Base-by-base conservation (phyloP, 2,113 vertebrate species). In the Electrona antarctica region DNA sequence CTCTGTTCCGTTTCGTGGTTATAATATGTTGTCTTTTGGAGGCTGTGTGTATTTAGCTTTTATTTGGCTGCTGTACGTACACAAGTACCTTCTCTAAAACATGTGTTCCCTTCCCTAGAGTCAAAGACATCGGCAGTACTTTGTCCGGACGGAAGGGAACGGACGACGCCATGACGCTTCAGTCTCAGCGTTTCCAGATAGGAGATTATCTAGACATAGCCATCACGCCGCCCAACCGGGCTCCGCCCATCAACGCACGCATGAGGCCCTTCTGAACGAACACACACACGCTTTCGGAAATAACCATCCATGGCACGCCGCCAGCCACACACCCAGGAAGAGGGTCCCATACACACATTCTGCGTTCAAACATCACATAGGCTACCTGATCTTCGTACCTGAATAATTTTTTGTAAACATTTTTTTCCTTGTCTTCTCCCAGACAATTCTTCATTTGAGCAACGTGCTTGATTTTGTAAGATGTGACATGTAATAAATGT, bases 131-230 rank as follows among this genome's bases (percentile, higher is more conserved):
- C 0, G 98, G 97, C 76, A 98, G 93, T 55, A 98, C 98, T 3
- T 88, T 99, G 79, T 98, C 97, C 0, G 97, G 98, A 71, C 93
- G 96, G 70, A 99, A 99, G 80, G 97, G 98, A 33, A 94, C 95
- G 11, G 97, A 98, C 7, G 97, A 99, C 76, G 96, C 96, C 74
- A 97, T 99, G 96, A 98, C 97, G 0, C 58, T 99, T 87, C 97
- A 99, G 90, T 99, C 98, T 1, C 98, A 99, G 85, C 96, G 96
- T 64, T 99, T 99, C 91, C 97, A 99, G 84, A 99, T 99, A 15
- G 97, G 98, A 75, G 97, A 99, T 88, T 99, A 99, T 69, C 84
- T 99, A 84, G 98, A 99, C 71, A 98, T 99, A 76, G 97, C 97
- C 0, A 99, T 99, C 49, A 98, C 98, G 0, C 97, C 96, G 7